Conservation (phyloP, 1,140 invertebrate species). For the Globodera ellingtonae region DNA sequence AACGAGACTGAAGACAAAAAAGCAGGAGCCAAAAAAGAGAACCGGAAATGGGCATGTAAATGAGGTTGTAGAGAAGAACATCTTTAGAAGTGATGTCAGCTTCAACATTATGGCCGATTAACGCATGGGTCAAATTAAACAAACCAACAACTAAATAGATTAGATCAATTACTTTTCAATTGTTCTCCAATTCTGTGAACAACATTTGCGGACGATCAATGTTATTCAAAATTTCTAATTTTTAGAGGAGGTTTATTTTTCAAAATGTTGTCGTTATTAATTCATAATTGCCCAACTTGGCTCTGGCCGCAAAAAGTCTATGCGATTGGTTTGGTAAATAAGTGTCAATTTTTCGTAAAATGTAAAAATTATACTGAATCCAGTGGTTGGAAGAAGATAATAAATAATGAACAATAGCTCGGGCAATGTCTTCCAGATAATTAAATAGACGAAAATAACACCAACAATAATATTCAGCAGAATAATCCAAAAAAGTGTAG, state of each 20-base stretch:
- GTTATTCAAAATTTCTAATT: no score
- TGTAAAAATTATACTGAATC: background rate
- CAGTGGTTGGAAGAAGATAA: background rate
- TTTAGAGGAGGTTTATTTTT: no score
- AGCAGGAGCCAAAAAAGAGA: background rate
- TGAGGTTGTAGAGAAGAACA: background rate
- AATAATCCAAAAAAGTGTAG: background rate
- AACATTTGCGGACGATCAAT: no score
- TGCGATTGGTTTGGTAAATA: background rate
- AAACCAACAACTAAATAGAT: background rate
- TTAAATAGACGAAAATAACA: background rate
- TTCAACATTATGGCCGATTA: background rate
- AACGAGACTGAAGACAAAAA: background rate
- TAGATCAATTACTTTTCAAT: background rate
- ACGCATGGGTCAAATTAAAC: no score
- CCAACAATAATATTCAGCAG: background rate
- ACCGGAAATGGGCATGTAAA: background rate
- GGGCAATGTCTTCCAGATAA: background rate
- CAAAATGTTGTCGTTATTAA: no score
- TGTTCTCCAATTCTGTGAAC: no score
- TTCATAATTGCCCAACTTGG: no score
- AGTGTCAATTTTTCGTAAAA: no score
- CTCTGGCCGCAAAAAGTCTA: no score
- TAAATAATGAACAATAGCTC: no score
- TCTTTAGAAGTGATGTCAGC: background rate